Percentiles rank a stretch among this genome's conserved stretches.
These are phyloP conservation scores for Agrilus mali DNA, from an alignment of 2,888 invertebrate species.

Conservation along the genomic window DNA sequence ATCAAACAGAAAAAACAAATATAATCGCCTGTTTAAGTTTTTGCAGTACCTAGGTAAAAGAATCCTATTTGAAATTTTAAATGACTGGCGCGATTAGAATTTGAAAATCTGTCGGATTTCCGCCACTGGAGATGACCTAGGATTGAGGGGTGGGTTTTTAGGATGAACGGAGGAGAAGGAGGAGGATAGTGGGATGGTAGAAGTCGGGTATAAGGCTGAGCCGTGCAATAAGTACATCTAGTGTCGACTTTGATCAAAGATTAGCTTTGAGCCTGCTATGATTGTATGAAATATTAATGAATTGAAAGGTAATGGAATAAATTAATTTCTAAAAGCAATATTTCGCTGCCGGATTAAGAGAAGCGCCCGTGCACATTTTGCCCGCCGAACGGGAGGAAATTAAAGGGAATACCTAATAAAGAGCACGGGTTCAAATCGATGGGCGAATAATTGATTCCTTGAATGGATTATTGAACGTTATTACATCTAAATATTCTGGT, in stretches of 20 bases:
- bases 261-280: constrained; percentile 33
- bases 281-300: constrained; percentile 41
- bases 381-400: constrained; percentile 30
- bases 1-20: no score
- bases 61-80: no score
- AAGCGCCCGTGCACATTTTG: neutral
- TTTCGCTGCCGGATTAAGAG: constrained; percentile 32
- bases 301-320: constrained; percentile 43
- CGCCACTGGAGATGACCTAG: no score
- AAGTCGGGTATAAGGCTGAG: neutral
- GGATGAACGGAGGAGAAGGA: no score
- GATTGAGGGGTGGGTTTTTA: no score
- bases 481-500: no score
- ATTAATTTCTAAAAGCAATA: constrained; percentile 41
- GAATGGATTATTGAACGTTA: constrained; percentile 14
- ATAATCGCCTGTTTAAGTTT: no score
- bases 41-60: no score
- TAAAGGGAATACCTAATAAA: constrained; percentile 39
- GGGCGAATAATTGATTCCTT: constrained; percentile 24
- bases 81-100: no score
- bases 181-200: no score
- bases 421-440: constrained; percentile 19
- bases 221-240: constrained; percentile 11
- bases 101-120: no score
- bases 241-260: constrained; percentile 33